Base-by-base conservation (phyloP, 2,797 vertebrate species). In the Helarctos malayanus region DNA sequence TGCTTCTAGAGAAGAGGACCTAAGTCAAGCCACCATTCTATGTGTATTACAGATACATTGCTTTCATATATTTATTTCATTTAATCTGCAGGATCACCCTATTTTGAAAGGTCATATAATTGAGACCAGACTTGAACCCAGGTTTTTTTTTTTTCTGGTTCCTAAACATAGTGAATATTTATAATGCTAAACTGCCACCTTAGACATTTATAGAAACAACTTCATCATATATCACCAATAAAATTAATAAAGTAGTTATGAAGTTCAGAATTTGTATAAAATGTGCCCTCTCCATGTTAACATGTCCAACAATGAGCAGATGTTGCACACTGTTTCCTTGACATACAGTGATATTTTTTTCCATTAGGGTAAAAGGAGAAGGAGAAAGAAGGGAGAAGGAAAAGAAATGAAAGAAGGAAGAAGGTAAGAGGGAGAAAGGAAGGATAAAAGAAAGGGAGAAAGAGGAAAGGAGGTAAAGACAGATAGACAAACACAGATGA, bases 41-140 rank as follows among this genome's bases (percentile, higher is more conserved):
- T 52, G 29, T 76, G 13, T 56, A 59, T 78, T 27, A 19, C 3
- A 35, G 13, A 68, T 7, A 83, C 1, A 45, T 19, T 69, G 45
- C 57, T 73, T 87, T 87, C 38, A 71, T 21, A 71, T 54, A 68
- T 18, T 89, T 73, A 79, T 92, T 90, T 86, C 49, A 79, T 82
- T 71, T 76, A 81, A 47, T 32, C 8, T 3, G 56, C 25, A 75
- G 12, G 56, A 90, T 5, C 73, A 54, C 8, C 25, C 25, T 61
- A 61, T 49, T 95, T 96, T 21, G 35, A 16, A 94, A 89, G 73
- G 7, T 23, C 63, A 93, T 57, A 45, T 56, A 71, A 71, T 57
- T 63, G 27, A 69, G 35, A 92, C 73, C 6, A 41, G 15, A 8
- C 13, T 54, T 95, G 32, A 93, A 54, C 3, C 7, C 2, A 89